These are phyloP conservation scores for Trachelus tabidus DNA, from an alignment of 2,888 invertebrate species.

Conservation along the genomic window DNA sequence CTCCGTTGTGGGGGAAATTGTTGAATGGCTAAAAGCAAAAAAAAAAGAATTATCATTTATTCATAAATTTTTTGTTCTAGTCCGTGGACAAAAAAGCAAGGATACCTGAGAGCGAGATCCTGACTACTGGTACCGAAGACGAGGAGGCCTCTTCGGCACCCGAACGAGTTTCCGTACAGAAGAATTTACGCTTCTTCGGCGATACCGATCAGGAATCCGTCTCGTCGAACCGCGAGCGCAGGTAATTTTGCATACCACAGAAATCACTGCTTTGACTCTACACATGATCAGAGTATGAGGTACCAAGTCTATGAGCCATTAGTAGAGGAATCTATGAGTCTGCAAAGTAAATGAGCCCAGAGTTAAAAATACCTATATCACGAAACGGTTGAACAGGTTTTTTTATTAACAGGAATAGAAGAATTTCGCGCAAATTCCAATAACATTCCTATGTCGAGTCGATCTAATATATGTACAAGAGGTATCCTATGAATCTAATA, in stretches of 20 bases:
- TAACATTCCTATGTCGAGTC: too few species aligned
- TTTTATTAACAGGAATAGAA: too few species aligned
- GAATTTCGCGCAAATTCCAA: too few species aligned
- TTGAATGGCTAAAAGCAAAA: not conserved
- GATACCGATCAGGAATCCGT: conserved; percentile 83
- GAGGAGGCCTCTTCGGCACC: conserved; percentile 65
- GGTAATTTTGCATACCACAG: conserved; percentile 37
- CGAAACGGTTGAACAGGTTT: too few species aligned
- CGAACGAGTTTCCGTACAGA: conserved; percentile 65
- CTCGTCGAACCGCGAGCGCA: conserved; percentile 57
- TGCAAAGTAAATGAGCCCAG: too few species aligned
- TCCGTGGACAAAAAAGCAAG: conserved; percentile 58
- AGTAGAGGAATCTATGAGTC: too few species aligned
- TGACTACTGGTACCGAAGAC: conserved; percentile 71
- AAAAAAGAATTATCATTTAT: not conserved
- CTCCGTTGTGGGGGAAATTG: not conserved
- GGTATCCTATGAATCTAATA: not conserved
- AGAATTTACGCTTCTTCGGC: conserved; percentile 85
- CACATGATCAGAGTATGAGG: not conserved
- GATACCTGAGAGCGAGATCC: conserved; percentile 62
- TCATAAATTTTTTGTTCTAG: conserved; percentile 39
- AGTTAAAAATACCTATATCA: too few species aligned
- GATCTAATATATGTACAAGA: too few species aligned
- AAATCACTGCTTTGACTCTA: not conserved
- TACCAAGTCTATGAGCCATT: too few species aligned